Evolutionary conservation across 2,113 vertebrate species (phyloP), one percentile per base, ranked within the genome.

Genomic region (Setophaga coronata): DNA sequence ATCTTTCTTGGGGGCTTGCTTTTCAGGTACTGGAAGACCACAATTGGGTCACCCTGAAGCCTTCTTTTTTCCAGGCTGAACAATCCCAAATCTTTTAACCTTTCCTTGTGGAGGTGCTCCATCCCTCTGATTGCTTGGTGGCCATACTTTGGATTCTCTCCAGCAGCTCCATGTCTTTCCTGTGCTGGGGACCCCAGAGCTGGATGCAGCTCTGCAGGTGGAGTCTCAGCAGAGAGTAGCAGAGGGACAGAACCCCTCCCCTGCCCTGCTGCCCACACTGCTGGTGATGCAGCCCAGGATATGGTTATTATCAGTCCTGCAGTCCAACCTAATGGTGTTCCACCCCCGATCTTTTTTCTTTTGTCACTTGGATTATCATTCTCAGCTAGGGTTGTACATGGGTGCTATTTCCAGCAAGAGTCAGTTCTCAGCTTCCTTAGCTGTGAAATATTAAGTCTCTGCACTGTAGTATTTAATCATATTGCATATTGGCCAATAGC

Each of bases 371-470:
- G 53, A 73, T 62, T 80, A 48, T 23, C 42, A 14, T 47, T 93
- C 85, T 54, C 56, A 76, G 34, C 14, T 62, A 60, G 31, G 56
- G 25, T 16, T 94, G 31, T 24, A 51, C 0, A 0, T 48, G 64
- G 56, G 4, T 71, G 65, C 36, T 90, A 34, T 81, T 93, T 83
- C 71, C 72, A 96, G 48, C 43, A 57, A 50, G 45, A 86, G n/a
- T 26, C 36, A 64, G 36, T 74, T 96, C 86, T 92, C 88, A 82
- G 14, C 43, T 93, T 87, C 87, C 82, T 87, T 87, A 87, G 23
- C 36, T 60, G 57, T 96, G 86, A 96, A 96, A 97, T 93, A 97
- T 95, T 78, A 95, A 96, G 95, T 96, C 82, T 89, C 42, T 17
- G 33, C 36, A 40, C 65, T 61, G 43, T 81, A 87, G 82, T 87